Evolutionary conservation across 2,113 vertebrate species (phyloP).

Genomic region (Macaca nemestrina): DNA sequence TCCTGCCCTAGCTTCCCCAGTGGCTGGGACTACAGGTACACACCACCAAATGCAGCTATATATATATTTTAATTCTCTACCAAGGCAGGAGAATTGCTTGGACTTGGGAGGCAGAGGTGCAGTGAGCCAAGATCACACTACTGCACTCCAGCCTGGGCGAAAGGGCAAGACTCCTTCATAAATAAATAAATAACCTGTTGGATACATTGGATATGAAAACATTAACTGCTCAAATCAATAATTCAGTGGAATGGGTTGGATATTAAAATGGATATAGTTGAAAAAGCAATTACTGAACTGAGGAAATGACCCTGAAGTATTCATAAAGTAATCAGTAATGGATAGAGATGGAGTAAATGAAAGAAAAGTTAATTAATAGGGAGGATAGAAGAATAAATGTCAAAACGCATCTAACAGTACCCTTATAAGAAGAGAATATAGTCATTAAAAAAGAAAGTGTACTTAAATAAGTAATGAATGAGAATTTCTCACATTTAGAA

Average conservation of each 20-base stretch:
- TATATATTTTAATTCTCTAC: no score
- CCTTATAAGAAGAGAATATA: neutral
- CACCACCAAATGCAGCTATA: no score
- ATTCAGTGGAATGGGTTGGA: neutral
- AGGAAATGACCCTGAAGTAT: neutral
- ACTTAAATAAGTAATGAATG: neutral
- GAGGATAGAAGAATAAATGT: neutral
- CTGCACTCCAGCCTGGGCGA: no score
- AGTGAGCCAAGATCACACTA: no score
- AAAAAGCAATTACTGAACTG: neutral
- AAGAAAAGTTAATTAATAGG: neutral
- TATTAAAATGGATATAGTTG: neutral
- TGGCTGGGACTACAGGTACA: no score
- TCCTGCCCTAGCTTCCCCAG: no score
- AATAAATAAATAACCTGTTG: no score
- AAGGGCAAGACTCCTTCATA: no score
- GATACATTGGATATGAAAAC: neutral
- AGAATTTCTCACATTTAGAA: neutral
- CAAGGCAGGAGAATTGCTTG: no score
- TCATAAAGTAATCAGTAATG: neutral
- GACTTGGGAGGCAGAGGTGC: no score
- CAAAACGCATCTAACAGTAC: neutral
- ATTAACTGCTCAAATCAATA: neutral
- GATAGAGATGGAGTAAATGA: neutral
- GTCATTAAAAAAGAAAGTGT: neutral